Conservation (phyloP, 2,888 invertebrate genomes). For the Nemapogon koenigi region DNA sequence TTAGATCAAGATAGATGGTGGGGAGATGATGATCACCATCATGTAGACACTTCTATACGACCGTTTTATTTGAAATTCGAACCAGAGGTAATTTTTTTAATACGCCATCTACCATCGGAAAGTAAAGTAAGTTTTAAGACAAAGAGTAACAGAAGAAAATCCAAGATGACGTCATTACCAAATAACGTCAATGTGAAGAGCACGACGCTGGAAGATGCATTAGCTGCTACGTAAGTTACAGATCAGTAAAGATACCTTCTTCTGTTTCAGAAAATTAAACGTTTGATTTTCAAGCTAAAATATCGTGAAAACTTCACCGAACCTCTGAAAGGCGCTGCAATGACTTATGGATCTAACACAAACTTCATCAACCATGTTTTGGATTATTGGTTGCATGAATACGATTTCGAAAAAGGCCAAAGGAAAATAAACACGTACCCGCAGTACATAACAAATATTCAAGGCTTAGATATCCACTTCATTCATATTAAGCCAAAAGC, state of each 20-base stretch:
- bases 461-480: conserved; percentile 70
- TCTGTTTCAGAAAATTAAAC: conserved; percentile 3
- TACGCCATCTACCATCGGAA: conserved; percentile 50
- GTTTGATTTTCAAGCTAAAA: background rate
- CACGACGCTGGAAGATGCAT: no score
- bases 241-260: no score
- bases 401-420: conserved; percentile 71
- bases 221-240: no score
- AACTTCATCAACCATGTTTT: conserved; percentile 44
- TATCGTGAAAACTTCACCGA: conserved; percentile 5
- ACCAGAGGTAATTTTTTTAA: conserved; percentile 5
- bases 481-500: conserved; percentile 61
- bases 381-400: conserved; percentile 67
- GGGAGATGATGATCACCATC: conserved; percentile 5
- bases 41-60: conserved; percentile 11
- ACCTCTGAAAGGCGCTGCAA: conserved; percentile 61
- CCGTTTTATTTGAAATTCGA: conserved; percentile 11
- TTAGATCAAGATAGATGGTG: conserved; percentile 12
- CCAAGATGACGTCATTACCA: no score
- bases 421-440: conserved; percentile 66
- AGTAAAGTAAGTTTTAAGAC: no score
- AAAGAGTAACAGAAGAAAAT: no score
- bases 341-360: conserved; percentile 68
- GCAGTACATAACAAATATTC: conserved; percentile 71
- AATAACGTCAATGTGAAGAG: no score